Percentiles rank a stretch among this genome's conserved stretches.
These are phyloP conservation scores for Helicoverpa armigera DNA, from an alignment of 1,140 invertebrate species.

Conservation along the genomic window DNA sequence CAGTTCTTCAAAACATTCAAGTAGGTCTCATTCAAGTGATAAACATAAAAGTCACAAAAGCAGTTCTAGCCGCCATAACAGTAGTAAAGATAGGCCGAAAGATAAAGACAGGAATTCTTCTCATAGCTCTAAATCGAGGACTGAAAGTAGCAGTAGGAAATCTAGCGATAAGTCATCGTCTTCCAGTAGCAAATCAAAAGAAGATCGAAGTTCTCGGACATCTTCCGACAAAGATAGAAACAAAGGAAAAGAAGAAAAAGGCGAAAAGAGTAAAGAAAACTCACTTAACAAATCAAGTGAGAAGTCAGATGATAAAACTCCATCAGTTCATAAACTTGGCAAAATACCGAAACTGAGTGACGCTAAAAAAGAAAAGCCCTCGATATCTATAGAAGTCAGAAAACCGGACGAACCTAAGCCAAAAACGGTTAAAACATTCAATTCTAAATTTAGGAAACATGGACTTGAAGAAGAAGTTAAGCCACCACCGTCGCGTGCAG, in stretches of 20 bases:
- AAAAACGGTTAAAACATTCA: constrained; percentile 95
- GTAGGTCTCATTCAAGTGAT: constrained; percentile 84
- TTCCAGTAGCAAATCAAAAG: constrained; percentile 67
- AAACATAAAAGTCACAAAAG: constrained; percentile 79
- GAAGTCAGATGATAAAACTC: constrained; percentile 88
- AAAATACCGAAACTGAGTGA: constrained; percentile 92
- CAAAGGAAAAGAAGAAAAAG: constrained; percentile 78
- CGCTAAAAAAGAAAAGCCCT: constrained; percentile 90
- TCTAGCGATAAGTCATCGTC: constrained; percentile 68
- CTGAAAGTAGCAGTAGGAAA: constrained; percentile 68
- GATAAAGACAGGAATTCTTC: constrained; percentile 83
- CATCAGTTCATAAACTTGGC: constrained; percentile 90
- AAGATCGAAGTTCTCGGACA: constrained; percentile 54
- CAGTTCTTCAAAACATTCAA: constrained; percentile 86
- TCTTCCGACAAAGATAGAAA: constrained; percentile 69
- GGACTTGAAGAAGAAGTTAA: constrained; percentile 94
- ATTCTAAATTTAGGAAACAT: constrained; percentile 95
- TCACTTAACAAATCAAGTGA: constrained; percentile 84
- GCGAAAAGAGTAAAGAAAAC: constrained; percentile 77
- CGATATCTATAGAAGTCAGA: constrained; percentile 92
- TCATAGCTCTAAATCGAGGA: constrained; percentile 79
- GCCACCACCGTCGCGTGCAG: constrained; percentile 90
- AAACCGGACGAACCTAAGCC: constrained; percentile 90
- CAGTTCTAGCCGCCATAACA: constrained; percentile 75
- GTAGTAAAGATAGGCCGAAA: constrained; percentile 78